Conservation (phyloP, 2,113 vertebrate species). For the Potamarius usumacintae region DNA sequence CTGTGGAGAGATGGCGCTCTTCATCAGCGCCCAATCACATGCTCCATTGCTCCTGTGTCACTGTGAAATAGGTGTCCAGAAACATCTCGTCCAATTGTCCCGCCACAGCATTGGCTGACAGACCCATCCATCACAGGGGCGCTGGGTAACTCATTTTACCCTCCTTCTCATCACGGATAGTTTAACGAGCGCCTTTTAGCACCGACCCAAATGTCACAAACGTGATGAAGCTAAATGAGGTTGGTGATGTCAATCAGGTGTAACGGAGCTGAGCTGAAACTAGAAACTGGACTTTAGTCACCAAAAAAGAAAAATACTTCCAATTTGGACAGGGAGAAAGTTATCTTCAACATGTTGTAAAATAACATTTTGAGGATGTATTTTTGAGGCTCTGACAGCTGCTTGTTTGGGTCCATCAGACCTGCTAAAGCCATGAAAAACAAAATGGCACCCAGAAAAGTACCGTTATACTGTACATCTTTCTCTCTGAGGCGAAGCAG, state of each 20-base stretch:
- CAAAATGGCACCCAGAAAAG: background rate
- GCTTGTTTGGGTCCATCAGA: background rate
- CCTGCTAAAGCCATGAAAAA: background rate
- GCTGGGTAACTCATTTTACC: conserved; percentile 19
- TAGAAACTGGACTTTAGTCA: background rate
- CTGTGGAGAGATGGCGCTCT: conserved; percentile 23
- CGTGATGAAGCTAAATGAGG: background rate
- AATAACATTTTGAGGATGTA: background rate
- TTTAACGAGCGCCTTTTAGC: background rate
- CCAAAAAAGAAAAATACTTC: background rate
- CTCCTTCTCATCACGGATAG: background rate
- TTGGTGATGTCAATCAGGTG: background rate
- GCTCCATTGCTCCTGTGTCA: conserved; percentile 57
- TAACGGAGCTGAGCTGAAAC: background rate
- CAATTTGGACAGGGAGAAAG: no score
- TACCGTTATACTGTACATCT: no score
- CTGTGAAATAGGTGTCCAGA: conserved; percentile 55
- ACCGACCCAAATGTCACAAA: background rate
- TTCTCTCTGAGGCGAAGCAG: background rate
- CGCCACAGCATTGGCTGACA: conserved; percentile 57
- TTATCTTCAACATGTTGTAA: background rate
- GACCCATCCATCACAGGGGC: conserved; percentile 55
- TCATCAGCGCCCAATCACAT: conserved; percentile 53
- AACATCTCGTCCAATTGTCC: conserved; percentile 54
- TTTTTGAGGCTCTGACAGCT: background rate